These are phyloP conservation scores for Zosterops pallidus DNA, from an alignment of 2,113 vertebrate genomes.

Conservation along the genomic window DNA sequence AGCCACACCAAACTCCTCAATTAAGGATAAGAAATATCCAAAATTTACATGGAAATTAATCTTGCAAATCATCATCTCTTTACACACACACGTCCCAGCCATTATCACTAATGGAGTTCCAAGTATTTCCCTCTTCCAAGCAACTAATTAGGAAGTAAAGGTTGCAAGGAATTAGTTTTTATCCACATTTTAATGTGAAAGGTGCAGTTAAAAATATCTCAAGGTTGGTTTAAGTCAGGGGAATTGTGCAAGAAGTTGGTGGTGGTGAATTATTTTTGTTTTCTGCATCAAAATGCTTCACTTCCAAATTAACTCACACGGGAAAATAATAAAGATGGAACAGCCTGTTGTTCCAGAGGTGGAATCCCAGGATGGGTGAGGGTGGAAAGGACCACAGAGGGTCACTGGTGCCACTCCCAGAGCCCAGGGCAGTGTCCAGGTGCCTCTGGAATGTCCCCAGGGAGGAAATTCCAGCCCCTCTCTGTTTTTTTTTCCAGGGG, in stretches of 20 bases:
- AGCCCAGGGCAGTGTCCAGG: neutral
- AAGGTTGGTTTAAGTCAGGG: neutral
- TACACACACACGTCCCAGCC: neutral
- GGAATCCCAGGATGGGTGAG: neutral
- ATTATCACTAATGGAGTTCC: neutral
- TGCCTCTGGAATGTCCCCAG: neutral
- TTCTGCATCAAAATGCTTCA: neutral
- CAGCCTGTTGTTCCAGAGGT: neutral
- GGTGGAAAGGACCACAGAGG: neutral
- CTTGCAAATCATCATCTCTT: neutral
- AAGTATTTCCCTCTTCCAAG: neutral
- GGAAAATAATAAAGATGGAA: neutral
- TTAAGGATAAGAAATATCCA: neutral
- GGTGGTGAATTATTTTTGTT: neutral
- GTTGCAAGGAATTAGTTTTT: neutral
- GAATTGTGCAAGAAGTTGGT: rapidly evolving
- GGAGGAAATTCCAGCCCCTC: neutral
- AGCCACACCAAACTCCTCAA: neutral
- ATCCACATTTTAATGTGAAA: neutral
- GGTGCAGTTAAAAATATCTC: neutral
- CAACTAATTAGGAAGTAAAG: neutral
- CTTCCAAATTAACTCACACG: neutral
- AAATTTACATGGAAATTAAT: neutral
- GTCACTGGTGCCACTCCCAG: neutral
- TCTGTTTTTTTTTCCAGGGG: no score